Conservation (phyloP, 2,113 vertebrate species). For the Prolemur simus region DNA sequence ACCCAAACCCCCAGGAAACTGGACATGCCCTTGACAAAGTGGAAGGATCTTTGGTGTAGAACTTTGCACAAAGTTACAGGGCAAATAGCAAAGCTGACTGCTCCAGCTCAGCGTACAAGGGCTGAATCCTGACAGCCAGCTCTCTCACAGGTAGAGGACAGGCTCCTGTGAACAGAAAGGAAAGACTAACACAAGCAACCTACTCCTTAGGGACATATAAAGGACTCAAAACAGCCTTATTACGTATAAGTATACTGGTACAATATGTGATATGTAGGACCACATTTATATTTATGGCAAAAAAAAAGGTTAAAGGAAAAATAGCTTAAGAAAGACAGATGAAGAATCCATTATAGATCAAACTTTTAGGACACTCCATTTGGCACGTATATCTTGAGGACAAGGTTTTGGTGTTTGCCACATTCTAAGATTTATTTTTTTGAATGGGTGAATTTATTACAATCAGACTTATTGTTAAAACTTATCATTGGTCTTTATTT, state of each 20-base stretch:
- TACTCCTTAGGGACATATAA: neutral
- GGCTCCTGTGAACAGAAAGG: neutral
- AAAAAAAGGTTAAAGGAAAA: neutral
- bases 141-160: neutral
- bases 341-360: neutral
- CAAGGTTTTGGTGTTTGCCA: neutral
- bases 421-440: neutral
- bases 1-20: neutral
- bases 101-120: neutral
- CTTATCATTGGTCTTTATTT: neutral
- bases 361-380: neutral
- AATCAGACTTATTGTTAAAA: neutral
- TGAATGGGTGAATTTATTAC: neutral
- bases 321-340: neutral
- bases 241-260: neutral
- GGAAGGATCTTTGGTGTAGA: neutral
- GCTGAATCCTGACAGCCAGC: neutral
- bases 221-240: neutral
- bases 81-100: neutral
- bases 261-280: neutral
- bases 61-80: neutral
- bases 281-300: neutral
- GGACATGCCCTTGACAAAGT: neutral
- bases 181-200: neutral
- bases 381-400: neutral